Evolutionary conservation across 2,797 vertebrate species (phyloP), one percentile per base, ranked within the genome.

Genomic region (Cyclopterus lumpus): DNA sequence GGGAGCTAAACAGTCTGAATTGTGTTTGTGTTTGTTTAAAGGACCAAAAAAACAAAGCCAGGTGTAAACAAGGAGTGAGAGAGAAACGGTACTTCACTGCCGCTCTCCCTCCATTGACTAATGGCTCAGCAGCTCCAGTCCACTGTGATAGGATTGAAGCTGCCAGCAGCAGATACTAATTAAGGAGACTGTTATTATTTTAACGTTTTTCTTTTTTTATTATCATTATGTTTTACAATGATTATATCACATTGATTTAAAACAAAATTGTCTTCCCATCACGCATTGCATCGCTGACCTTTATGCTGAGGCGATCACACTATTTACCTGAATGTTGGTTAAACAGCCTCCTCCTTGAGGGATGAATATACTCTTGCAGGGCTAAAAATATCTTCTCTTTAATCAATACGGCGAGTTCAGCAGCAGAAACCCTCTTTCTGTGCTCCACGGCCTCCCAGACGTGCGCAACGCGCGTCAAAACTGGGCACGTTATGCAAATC

Each of bases 401-500:
- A n/a, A 38, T 53, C 26, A 46, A 9, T 70, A 48, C 57, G 71
- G 40, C 46, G 62, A 58, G 40, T 75, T 69, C 10, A 46, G 54
- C 71, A 34, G 64, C 36, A 59, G 59, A 69, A 79, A 73, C n/a
- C 59, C 38, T 40, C 3, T 15, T 65, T 68, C 57, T 60, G 48
- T 30, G 67, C 55, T 67, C 42, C 66, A 30, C 34, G 70, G 66
- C 55, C 57, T 54, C 64, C 38, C 22, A 67, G 42, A 75, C 61
- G 73, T 48, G 54, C 24, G 38, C 63, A 67, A 71, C 38, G 12
- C 7, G 11, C 15, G n/a, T 77, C 44, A 67, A 70, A 64, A 15
- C 38, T 61, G 73, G 58, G 63, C 61, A 67, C 51, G 66, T 67
- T 24, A 78, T 80, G 75, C 72, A 81, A 69, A 79, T 63, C 14